Evolutionary conservation across 2,888 invertebrate genomes (phyloP).

Genomic region (Eupithecia subfuscata): DNA sequence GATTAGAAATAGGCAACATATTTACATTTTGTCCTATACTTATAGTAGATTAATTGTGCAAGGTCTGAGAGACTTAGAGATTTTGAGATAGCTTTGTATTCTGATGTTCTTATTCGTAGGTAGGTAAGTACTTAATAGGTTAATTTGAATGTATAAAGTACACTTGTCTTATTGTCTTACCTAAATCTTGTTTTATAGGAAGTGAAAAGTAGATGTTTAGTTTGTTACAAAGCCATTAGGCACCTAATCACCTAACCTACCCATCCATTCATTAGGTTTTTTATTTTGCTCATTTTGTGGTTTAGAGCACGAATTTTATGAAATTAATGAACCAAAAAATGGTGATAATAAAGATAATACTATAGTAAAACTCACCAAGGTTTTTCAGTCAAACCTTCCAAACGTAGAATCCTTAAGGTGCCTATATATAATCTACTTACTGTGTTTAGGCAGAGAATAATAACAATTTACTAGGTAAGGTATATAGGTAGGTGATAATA

Average conservation of each 20-base stretch:
- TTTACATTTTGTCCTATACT: background rate
- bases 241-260: background rate
- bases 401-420: too few species aligned
- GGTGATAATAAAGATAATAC: constrained; percentile 8
- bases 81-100: background rate
- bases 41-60: background rate
- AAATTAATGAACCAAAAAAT: constrained; percentile 11
- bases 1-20: background rate
- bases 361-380: background rate
- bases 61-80: constrained; percentile 3
- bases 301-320: constrained; percentile 17
- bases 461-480: too few species aligned
- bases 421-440: too few species aligned
- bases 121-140: background rate
- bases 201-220: background rate
- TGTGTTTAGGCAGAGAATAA: too few species aligned
- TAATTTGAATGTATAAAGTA: background rate
- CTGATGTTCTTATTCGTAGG: background rate
- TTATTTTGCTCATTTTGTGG: background rate
- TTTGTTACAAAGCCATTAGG: background rate
- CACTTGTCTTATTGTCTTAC: background rate
- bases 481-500: too few species aligned
- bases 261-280: background rate
- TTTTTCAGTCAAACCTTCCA: background rate
- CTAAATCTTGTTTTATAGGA: background rate